Conservation (phyloP, 1,140 invertebrate species). For the Nilaparvata lugens region DNA sequence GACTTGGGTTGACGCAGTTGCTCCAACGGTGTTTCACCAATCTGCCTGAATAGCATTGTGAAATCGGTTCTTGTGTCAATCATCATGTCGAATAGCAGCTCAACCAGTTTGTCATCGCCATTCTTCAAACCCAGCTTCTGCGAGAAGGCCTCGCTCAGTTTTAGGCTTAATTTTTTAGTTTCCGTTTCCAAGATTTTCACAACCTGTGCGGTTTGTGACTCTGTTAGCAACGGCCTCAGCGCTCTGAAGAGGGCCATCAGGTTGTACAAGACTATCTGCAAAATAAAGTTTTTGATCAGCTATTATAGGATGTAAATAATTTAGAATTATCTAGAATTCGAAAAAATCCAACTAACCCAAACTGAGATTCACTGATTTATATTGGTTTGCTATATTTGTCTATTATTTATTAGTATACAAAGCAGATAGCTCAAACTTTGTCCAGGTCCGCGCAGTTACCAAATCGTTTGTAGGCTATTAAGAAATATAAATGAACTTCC, state of each 20-base stretch:
- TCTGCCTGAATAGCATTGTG: slow-evolving; percentile 48
- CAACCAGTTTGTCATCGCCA: slow-evolving; percentile 39
- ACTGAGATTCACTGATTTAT: no score
- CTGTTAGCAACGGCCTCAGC: slow-evolving; percentile 40
- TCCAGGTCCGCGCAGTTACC: no score
- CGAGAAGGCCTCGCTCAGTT: slow-evolving; percentile 37
- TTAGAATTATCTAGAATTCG: no score
- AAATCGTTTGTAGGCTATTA: no score
- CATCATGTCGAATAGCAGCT: slow-evolving; percentile 49
- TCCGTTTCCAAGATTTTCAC: slow-evolving; percentile 34
- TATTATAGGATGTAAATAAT: no score
- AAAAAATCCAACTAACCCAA: no score
- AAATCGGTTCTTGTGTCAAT: slow-evolving; percentile 51
- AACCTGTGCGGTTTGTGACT: slow-evolving; percentile 36
- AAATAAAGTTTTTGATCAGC: background rate
- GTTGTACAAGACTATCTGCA: slow-evolving; percentile 50
- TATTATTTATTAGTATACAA: no score
- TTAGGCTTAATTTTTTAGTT: slow-evolving; percentile 36
- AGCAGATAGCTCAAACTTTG: no score
- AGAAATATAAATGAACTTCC: no score
- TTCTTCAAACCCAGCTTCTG: slow-evolving; percentile 41
- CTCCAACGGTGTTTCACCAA: slow-evolving; percentile 40
- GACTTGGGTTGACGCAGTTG: slow-evolving; percentile 35
- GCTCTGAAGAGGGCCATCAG: slow-evolving; percentile 46
- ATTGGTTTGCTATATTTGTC: no score